Conservation (phyloP, 2,888 invertebrate genomes). For the Cyaniris semiargus region DNA sequence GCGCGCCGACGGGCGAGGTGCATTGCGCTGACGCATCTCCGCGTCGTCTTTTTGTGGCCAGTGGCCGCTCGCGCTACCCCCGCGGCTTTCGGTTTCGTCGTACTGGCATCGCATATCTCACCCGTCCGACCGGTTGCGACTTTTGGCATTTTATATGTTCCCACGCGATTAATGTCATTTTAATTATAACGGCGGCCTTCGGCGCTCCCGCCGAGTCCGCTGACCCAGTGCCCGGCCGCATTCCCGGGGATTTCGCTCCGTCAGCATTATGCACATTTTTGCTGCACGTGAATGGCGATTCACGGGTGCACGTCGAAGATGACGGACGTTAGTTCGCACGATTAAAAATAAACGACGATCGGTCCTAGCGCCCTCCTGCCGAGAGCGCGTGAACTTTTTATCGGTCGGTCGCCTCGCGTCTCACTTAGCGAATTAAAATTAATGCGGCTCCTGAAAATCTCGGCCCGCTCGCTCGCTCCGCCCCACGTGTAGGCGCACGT, state of each 20-base stretch:
- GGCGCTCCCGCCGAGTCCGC: constrained; percentile 58
- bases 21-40: constrained; percentile 76
- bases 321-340: constrained; percentile 73
- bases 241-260: constrained; percentile 62
- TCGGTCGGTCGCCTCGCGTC: constrained; percentile 55
- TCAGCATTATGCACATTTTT: constrained; percentile 60
- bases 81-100: constrained; percentile 67
- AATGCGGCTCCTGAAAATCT: constrained; percentile 24
- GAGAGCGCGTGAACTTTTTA: constrained; percentile 72
- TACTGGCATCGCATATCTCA: constrained; percentile 48
- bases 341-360: constrained; percentile 73
- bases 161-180: constrained; percentile 78
- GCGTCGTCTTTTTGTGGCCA: constrained; percentile 62
- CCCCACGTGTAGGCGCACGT: constrained; percentile 67
- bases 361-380: constrained; percentile 70
- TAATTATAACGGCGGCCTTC: constrained; percentile 68
- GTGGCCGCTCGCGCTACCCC: constrained; percentile 51
- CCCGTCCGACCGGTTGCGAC: constrained; percentile 66
- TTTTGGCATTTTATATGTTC: constrained; percentile 70
- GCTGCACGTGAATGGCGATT: constrained; percentile 42
- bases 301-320: constrained; percentile 56
- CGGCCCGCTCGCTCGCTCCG: constrained; percentile 36
- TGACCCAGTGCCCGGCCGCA: constrained; percentile 67
- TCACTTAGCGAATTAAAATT: constrained; percentile 45
- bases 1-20: constrained; percentile 57